phyloP scores from a whole-genome alignment of 2,888 invertebrate species.

The Apomyelois bistriatella region DNA sequence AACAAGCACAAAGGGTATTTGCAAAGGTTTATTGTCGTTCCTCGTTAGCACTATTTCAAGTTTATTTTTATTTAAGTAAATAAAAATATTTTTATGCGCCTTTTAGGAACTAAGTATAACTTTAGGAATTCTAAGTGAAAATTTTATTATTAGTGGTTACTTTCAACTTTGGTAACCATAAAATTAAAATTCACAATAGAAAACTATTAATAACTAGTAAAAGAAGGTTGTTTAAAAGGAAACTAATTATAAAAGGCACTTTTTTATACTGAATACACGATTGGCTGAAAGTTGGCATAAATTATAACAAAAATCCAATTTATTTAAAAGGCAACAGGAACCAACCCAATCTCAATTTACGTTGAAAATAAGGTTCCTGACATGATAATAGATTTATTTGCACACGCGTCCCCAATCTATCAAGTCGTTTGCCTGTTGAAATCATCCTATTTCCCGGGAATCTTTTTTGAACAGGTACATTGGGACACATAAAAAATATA shows the following conservation, averaged over 20 bases:
- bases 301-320: no score
- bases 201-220: no score
- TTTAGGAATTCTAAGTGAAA: no score
- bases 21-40: neutral
- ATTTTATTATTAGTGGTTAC: no score
- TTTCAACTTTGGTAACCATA: no score
- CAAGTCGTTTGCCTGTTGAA: slow-evolving; percentile 2
- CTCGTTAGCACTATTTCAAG: neutral
- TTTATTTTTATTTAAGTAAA: neutral
- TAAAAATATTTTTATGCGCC: neutral
- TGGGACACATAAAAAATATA: no score
- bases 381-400: slow-evolving; percentile 10
- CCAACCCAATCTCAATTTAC: neutral
- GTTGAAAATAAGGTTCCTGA: slow-evolving; percentile 1
- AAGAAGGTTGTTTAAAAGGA: no score
- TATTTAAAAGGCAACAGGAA: neutral
- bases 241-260: no score
- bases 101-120: no score
- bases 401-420: slow-evolving; percentile 4
- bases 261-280: no score
- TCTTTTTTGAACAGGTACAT: neutral
- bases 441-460: slow-evolving; percentile 9
- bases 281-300: no score
- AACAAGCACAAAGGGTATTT: slow-evolving; percentile 2
- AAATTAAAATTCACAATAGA: no score